These are phyloP conservation scores for Hydra vulgaris DNA, from an alignment of 30 jellyfish, hydroid and myxozoan species.

Conservation along the genomic window DNA sequence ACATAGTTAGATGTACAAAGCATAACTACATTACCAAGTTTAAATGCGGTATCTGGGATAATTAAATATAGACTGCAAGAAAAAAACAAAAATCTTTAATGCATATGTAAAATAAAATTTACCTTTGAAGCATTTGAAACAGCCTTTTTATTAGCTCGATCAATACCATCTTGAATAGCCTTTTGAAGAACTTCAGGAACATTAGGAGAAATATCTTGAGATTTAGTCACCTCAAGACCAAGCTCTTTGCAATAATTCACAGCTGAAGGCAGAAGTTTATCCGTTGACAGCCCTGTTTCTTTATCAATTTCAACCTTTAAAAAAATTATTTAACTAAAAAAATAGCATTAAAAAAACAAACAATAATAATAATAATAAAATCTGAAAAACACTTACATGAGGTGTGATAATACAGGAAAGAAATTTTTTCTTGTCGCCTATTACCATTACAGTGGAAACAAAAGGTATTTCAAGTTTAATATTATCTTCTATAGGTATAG, in stretches of 20 bases:
- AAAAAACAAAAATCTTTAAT: no score
- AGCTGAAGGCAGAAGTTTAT: slow-evolving; percentile 42
- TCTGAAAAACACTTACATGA: slow-evolving; percentile 40
- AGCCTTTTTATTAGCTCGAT: slow-evolving; percentile 64
- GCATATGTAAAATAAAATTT: no score
- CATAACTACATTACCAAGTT: no score
- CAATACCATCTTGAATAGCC: slow-evolving; percentile 74
- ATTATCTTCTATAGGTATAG: slow-evolving; percentile 94
- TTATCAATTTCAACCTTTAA: slow-evolving; percentile 55
- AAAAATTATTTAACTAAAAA: neutral
- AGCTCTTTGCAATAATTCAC: slow-evolving; percentile 30
- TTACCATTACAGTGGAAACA: slow-evolving; percentile 84
- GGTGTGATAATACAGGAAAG: slow-evolving; percentile 75
- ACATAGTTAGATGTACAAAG: no score
- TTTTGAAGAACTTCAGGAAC: slow-evolving; percentile 57
- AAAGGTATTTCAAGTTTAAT: slow-evolving; percentile 81
- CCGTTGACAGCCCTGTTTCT: slow-evolving; percentile 65
- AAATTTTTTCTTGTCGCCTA: slow-evolving; percentile 91
- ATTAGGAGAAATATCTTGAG: slow-evolving; percentile 46
- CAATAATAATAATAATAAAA: no score
- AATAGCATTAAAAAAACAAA: no score
- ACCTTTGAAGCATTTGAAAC: slow-evolving; percentile 89
- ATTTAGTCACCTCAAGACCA: slow-evolving; percentile 57
- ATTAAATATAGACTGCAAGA: no score
- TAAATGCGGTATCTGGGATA: no score